A percentile compares a stretch with the other conserved stretches of the same genome.
Conservation (phyloP, 2,113 vertebrate genomes). For the Brachypteracias leptosomus region DNA sequence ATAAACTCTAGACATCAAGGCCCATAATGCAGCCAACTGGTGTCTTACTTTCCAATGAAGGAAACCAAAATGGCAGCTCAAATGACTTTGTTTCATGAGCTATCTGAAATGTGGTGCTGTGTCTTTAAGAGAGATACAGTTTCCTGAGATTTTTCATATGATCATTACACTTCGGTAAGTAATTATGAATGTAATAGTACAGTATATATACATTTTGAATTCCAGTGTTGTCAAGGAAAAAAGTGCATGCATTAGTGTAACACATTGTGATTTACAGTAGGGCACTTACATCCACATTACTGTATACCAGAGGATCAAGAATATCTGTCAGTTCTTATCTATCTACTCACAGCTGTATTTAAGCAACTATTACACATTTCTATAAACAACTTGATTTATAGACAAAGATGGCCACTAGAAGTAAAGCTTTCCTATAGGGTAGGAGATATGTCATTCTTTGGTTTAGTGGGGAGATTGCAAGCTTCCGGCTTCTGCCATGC, state of each 20-base stretch:
- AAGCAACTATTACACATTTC: slow-evolving; percentile 29
- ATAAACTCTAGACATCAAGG: not conserved
- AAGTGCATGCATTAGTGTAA: slow-evolving; percentile 10
- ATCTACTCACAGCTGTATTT: slow-evolving; percentile 50
- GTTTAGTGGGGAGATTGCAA: not conserved
- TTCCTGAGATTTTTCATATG: slow-evolving; percentile 18
- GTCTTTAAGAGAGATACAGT: not conserved
- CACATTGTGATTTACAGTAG: slow-evolving; percentile 3
- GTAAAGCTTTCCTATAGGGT: not conserved
- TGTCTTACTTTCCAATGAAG: not conserved
- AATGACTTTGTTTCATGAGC: not conserved
- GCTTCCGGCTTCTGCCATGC: not conserved
- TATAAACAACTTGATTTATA: slow-evolving; percentile 56
- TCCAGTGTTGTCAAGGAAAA: slow-evolving; percentile 35
- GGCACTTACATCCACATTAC: not conserved
- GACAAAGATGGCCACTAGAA: not conserved
- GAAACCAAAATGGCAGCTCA: slow-evolving; percentile 13
- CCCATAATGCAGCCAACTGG: not conserved
- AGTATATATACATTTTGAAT: slow-evolving; percentile 18
- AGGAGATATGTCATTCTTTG: not conserved
- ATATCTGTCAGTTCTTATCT: slow-evolving; percentile 23
- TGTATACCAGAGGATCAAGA: not conserved
- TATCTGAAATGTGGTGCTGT: not conserved
- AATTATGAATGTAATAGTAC: not conserved
- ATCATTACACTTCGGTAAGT: not conserved